Evolutionary conservation across 2,113 vertebrate genomes (phyloP).

Genomic region (Polypterus senegalus): DNA sequence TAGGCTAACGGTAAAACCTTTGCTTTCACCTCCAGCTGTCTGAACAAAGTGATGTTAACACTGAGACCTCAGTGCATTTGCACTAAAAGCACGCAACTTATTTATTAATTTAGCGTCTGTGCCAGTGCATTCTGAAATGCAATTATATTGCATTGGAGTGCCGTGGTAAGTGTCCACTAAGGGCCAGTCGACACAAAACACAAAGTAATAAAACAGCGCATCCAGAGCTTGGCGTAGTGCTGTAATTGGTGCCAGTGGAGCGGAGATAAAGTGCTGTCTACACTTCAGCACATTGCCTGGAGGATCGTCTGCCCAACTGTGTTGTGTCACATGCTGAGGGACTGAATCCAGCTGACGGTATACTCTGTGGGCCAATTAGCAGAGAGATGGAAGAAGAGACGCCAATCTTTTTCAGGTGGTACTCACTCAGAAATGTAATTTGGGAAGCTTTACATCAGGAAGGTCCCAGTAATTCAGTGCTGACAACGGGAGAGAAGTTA

Average conservation of each 20-base stretch:
- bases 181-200: too few relatives aligned
- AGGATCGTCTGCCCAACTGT: slow-evolving; percentile 40
- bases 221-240: neutral
- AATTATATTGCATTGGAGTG: too few relatives aligned
- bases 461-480: slow-evolving; percentile 22
- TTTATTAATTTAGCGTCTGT: too few relatives aligned
- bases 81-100: too few relatives aligned
- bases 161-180: too few relatives aligned
- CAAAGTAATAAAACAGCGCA: too few relatives aligned
- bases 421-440: slow-evolving; percentile 34
- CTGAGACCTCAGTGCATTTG: too few relatives aligned
- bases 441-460: slow-evolving; percentile 32
- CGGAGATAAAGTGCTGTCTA: slow-evolving; percentile 44
- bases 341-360: slow-evolving; percentile 37
- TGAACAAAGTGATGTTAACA: too few relatives aligned
- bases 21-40: too few relatives aligned
- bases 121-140: too few relatives aligned
- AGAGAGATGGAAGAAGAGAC: slow-evolving; percentile 20
- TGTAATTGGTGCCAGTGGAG: slow-evolving; percentile 47
- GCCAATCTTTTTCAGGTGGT: slow-evolving; percentile 39
- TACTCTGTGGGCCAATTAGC: slow-evolving; percentile 53
- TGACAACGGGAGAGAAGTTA: slow-evolving; percentile 24
- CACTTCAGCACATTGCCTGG: slow-evolving; percentile 34
- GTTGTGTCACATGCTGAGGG: slow-evolving; percentile 26
- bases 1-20: too few relatives aligned